Evolutionary conservation across 2,113 vertebrate genomes (phyloP).

Genomic region (Charina bottae): DNA sequence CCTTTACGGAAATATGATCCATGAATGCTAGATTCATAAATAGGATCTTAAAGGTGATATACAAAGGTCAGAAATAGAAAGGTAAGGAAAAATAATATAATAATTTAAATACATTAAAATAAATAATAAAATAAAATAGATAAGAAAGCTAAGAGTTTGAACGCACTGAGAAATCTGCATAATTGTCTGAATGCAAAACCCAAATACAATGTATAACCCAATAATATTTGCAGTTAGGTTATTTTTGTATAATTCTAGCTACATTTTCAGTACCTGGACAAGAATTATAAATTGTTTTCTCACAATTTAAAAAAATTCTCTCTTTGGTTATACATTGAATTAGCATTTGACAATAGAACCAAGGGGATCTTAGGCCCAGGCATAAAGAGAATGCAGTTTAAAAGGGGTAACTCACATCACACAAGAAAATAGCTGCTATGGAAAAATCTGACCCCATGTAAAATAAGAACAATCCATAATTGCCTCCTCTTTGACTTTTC

Average conservation of each 20-base stretch:
- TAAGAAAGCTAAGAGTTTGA: not conserved
- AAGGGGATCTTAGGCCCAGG: not conserved
- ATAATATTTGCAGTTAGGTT: not conserved
- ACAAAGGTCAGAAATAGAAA: not conserved
- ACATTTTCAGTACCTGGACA: not conserved
- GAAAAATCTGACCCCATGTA: not conserved
- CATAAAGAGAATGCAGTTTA: not conserved
- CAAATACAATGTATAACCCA: not conserved
- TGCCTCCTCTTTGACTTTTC: conserved; percentile 12
- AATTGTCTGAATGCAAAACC: not conserved
- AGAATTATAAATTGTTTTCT: not conserved
- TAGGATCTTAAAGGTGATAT: not conserved
- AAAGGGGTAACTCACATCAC: conserved; percentile 19
- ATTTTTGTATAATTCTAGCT: not conserved
- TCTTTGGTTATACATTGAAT: not conserved
- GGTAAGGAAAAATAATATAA: not conserved
- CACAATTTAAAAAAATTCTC: not conserved
- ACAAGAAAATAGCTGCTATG: conserved; percentile 46
- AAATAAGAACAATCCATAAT: not conserved
- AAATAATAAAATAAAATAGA: not conserved
- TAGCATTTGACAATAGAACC: not conserved
- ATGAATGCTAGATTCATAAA: not conserved
- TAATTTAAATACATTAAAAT: not conserved
- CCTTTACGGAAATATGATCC: not conserved
- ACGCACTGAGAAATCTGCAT: not conserved